Conservation (phyloP, 2,797 vertebrate genomes). For the Knipowitschia caucasica region DNA sequence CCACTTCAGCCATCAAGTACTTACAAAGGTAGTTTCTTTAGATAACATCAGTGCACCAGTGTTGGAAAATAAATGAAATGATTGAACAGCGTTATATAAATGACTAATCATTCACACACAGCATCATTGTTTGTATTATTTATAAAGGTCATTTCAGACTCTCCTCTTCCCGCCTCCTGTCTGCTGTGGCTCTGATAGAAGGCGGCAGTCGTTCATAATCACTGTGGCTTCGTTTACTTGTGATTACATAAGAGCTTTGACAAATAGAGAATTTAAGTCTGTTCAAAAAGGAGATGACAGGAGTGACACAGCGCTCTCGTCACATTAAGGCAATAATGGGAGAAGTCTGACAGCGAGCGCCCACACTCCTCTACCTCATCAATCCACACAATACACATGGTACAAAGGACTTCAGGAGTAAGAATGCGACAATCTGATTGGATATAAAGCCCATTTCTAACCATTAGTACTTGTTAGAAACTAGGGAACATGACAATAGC, state of each 20-base stretch:
- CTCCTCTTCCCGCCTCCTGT: not conserved
- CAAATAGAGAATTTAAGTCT: not conserved
- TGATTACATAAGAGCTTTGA: not conserved
- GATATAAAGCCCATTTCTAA: not conserved
- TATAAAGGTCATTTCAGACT: constrained; percentile 3
- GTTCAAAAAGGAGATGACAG: constrained; percentile 1
- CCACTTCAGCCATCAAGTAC: not conserved
- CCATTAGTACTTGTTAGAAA: not conserved
- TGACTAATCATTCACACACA: not conserved
- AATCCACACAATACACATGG: not conserved
- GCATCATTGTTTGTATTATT: not conserved
- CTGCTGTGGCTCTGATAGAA: too few relatives aligned
- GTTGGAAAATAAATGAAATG: not conserved
- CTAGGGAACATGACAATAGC: too few relatives aligned
- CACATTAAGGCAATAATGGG: not conserved
- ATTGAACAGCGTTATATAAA: not conserved
- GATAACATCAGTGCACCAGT: not conserved
- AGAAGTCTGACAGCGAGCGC: not conserved
- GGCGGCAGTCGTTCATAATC: not conserved
- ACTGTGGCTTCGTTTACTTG: not conserved
- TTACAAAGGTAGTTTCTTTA: not conserved
- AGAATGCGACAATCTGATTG: not conserved
- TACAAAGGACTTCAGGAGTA: not conserved
- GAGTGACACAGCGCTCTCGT: not conserved
- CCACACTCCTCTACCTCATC: not conserved